Evolutionary conservation across 2,113 vertebrate species (phyloP).

Genomic region (Epinephelus lanceolatus): DNA sequence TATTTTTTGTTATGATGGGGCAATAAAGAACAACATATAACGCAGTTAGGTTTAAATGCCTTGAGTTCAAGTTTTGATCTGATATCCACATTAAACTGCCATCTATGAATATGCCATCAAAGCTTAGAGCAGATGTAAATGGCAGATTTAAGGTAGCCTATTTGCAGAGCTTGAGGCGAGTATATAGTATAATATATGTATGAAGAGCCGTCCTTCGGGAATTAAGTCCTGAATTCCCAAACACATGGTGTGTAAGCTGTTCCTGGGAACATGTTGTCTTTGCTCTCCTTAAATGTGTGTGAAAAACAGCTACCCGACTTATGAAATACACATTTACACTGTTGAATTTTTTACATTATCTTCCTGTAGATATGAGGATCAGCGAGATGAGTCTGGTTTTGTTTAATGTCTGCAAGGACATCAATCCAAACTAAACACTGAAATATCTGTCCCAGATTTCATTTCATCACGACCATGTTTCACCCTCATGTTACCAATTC

Average conservation of each 20-base stretch:
- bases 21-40: not conserved
- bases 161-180: not conserved
- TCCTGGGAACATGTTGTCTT: not conserved
- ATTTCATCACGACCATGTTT: slow-evolving; percentile 24
- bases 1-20: not conserved
- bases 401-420: not conserved
- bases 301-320: not conserved
- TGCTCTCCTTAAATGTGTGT: not conserved
- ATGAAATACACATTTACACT: not conserved
- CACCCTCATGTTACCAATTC: slow-evolving; percentile 17
- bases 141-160: slow-evolving; percentile 9
- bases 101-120: not conserved
- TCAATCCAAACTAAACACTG: slow-evolving; percentile 8
- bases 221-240: not conserved
- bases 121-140: not conserved
- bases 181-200: slow-evolving; percentile 24
- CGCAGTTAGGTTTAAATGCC: not conserved
- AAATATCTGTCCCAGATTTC: not conserved
- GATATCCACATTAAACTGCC: not conserved
- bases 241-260: not conserved
- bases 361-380: not conserved
- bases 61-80: not conserved
- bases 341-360: not conserved
- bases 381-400: not conserved
- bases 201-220: slow-evolving; percentile 3